Base-by-base conservation (phyloP, 1,140 invertebrate species). In the Teleopsis dalmanni region DNA sequence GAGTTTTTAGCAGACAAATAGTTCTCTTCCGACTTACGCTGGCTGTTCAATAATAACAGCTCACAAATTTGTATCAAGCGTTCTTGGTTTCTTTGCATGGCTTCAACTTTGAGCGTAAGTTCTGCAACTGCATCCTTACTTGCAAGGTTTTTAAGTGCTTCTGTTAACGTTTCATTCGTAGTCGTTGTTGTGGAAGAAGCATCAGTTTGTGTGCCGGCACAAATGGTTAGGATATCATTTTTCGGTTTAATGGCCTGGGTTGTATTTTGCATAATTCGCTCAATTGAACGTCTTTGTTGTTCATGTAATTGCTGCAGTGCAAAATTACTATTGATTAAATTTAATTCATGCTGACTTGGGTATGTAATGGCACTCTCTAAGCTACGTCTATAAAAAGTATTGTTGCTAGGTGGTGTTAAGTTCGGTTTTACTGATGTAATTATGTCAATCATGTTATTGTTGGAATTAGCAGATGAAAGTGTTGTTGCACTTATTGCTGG, bases 161-260 rank as follows among this genome's bases (percentile, higher is more conserved):
- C 6, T 10, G 21, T 10, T 10, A 14, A n/a, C 3, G 35, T 3
- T 23, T 16, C n/a, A 26, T 10, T 11, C 25, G 14, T 35, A 0
- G 31, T 21, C 13, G 33, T 25, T 1, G 19, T 23, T 36, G 33
- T 2, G 25, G 22, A 21, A 31, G 3, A 4, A 43, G 13, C 16
- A 9, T 67, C 64, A 9, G 64, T 67, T 52, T 67, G 64, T 16
- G 64, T 66, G 19, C 63, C 54, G 25, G 60, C 64, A 53, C 63
- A 67, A 47, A 67, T 67, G 1, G 64, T 67, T 4, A 67, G 57
- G 1, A 67, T 59, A 50, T 67, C 48, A n/a, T n/a, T n/a, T n/a
- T n/a, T n/a, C 21, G 1, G 7, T 41, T 21, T 31, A 19, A 31
- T 5, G 4, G 4, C 2, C 27, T 14, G 3, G 10, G 18, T 18